phyloP scores from a whole-genome alignment of 2,113 vertebrate genomes.

The Platycercus adscitus region DNA sequence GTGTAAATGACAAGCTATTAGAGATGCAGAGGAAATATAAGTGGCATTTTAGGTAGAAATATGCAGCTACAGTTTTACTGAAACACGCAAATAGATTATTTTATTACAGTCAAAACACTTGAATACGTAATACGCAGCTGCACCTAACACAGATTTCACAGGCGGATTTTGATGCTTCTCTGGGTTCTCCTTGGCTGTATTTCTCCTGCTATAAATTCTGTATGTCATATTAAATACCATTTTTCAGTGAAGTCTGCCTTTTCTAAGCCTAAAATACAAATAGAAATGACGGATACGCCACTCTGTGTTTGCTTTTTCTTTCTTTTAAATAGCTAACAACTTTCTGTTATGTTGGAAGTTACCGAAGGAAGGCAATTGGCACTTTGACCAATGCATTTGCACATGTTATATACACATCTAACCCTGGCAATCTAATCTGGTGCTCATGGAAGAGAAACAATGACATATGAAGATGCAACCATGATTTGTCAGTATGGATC shows the following conservation, averaged over 20 bases:
- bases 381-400: not conserved
- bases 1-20: not conserved
- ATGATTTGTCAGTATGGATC: not conserved
- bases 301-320: not conserved
- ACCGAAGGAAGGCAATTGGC: not conserved
- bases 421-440: not conserved
- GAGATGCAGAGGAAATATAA: not conserved
- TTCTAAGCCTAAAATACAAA: not conserved
- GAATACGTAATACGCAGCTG: not conserved
- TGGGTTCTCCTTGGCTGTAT: not conserved
- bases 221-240: not conserved
- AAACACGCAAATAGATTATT: not conserved
- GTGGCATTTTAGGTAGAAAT: not conserved
- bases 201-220: constrained; percentile 15
- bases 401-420: not conserved
- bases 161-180: not conserved
- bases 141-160: not conserved
- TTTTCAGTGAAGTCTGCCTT: not conserved
- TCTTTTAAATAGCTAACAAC: not conserved
- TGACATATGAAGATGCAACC: not conserved
- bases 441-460: not conserved
- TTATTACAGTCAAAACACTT: constrained; percentile 34
- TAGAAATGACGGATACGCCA: not conserved
- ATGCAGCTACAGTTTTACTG: not conserved
- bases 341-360: not conserved